phyloP scores from a whole-genome alignment of 2,797 vertebrate genomes.

The Anomalospiza imberbis region DNA sequence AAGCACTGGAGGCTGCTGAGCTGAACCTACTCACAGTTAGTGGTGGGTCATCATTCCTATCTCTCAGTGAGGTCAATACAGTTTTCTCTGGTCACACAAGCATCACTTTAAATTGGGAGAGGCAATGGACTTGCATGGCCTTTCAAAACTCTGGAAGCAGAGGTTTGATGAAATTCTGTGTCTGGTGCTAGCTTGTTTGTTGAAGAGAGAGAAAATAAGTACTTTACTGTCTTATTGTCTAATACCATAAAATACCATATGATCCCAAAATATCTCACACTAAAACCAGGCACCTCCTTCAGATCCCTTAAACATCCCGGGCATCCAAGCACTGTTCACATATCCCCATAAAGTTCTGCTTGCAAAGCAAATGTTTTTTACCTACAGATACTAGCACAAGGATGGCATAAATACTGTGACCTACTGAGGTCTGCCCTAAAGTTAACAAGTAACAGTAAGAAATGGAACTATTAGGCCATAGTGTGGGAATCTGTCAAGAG shows the following conservation, averaged over 20 bases:
- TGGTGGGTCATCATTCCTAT: not conserved
- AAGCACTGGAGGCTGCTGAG: not conserved
- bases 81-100: not conserved
- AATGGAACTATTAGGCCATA: not conserved
- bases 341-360: not conserved
- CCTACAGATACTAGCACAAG: not conserved
- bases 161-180: not conserved
- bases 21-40: not conserved
- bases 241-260: not conserved
- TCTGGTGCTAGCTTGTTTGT: not conserved
- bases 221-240: not conserved
- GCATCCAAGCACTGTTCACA: not conserved
- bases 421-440: not conserved
- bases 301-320: not conserved
- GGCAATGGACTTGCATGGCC: not conserved
- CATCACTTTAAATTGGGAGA: not conserved
- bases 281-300: not conserved
- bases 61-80: not conserved
- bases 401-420: accelerated
- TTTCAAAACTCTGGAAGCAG: not conserved
- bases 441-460: not conserved
- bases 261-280: not conserved
- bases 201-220: not conserved
- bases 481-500: not conserved
- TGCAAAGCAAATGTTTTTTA: not conserved